phyloP scores from a whole-genome alignment of 2,797 vertebrate species.

The Crenichthys baileyi region DNA sequence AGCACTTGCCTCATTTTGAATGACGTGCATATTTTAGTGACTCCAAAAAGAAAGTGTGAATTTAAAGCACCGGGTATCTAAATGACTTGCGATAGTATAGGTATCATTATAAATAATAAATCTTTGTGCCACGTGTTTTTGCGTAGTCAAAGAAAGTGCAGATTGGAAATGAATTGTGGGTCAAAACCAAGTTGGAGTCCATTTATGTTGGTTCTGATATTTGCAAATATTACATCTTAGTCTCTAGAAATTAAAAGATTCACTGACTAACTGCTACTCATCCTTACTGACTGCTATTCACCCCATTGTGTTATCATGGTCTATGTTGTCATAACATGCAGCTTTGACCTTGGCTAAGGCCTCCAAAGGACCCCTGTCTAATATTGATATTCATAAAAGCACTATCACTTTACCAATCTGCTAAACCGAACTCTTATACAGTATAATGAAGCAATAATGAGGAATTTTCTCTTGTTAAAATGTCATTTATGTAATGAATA shows the following conservation, averaged over 20 bases:
- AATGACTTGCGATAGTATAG: slow-evolving; percentile 12
- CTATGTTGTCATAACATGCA: slow-evolving; percentile 72
- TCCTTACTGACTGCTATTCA: slow-evolving; percentile 28
- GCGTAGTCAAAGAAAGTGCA: background rate
- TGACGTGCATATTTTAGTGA: slow-evolving; percentile 76
- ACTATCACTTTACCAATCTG: slow-evolving; percentile 80
- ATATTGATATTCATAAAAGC: slow-evolving; percentile 82
- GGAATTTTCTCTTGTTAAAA: slow-evolving; percentile 83
- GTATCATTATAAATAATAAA: slow-evolving; percentile 11
- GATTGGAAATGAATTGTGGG: background rate
- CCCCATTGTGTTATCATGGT: slow-evolving; percentile 43
- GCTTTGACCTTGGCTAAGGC: slow-evolving; percentile 78
- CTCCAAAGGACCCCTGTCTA: slow-evolving; percentile 69
- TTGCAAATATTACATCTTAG: background rate
- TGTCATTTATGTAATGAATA: slow-evolving; percentile 85
- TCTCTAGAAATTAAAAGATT: slow-evolving; percentile 3
- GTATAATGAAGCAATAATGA: slow-evolving; percentile 83
- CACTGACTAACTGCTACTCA: slow-evolving; percentile 19
- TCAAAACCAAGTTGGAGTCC: background rate
- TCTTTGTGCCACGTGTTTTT: slow-evolving; percentile 14
- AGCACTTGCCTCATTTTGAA: slow-evolving; percentile 86
- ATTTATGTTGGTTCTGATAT: slow-evolving; percentile 6
- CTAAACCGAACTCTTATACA: slow-evolving; percentile 78
- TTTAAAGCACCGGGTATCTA: slow-evolving; percentile 19
- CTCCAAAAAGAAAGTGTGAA: slow-evolving; percentile 64